Percentiles rank a stretch among this genome's conserved stretches.
Conservation (phyloP, 1,140 invertebrate genomes). For the Thaumetopoea pityocampa region DNA sequence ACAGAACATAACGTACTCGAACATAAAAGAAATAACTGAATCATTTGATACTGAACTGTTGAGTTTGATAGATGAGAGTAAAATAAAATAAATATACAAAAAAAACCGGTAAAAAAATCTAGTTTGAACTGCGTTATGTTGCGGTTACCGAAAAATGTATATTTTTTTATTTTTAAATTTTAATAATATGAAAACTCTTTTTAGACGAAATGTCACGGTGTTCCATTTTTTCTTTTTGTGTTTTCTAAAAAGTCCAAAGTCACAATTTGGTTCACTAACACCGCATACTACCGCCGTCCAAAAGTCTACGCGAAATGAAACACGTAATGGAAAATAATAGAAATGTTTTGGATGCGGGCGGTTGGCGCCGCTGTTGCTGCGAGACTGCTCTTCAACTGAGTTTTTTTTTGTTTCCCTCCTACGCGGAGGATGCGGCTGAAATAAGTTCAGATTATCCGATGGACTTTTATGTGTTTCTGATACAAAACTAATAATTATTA, state of each 20-base stretch:
- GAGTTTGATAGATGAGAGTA: conserved; percentile 49
- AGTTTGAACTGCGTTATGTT: conserved; percentile 68
- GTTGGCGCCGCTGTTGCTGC: conserved; percentile 58
- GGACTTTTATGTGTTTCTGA: conserved; percentile 21
- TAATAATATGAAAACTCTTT: too few species aligned
- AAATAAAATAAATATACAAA: conserved; percentile 35
- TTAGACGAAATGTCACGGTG: conserved; percentile 56
- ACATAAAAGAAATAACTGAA: conserved; percentile 41
- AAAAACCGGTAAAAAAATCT: conserved; percentile 46
- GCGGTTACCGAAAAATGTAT: conserved; percentile 41
- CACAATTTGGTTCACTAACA: conserved; percentile 64
- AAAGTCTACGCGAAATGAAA: conserved; percentile 72
- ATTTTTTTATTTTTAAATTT: too few species aligned
- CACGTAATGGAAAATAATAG: conserved; percentile 71
- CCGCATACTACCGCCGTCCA: conserved; percentile 57
- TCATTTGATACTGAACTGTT: conserved; percentile 42
- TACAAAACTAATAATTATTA: too few species aligned
- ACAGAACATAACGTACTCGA: conserved; percentile 54
- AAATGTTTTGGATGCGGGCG: conserved; percentile 56
- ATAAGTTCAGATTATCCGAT: conserved; percentile 55
- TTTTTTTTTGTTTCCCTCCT: conserved; percentile 63
- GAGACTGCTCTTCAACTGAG: conserved; percentile 43
- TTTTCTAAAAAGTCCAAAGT: conserved; percentile 55
- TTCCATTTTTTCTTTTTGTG: conserved; percentile 46
- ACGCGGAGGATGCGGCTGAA: conserved; percentile 56